A percentile compares a stretch with the other conserved stretches of the same genome.
Conservation (phyloP, 2,797 vertebrate genomes). For the Tachyglossus aculeatus region DNA sequence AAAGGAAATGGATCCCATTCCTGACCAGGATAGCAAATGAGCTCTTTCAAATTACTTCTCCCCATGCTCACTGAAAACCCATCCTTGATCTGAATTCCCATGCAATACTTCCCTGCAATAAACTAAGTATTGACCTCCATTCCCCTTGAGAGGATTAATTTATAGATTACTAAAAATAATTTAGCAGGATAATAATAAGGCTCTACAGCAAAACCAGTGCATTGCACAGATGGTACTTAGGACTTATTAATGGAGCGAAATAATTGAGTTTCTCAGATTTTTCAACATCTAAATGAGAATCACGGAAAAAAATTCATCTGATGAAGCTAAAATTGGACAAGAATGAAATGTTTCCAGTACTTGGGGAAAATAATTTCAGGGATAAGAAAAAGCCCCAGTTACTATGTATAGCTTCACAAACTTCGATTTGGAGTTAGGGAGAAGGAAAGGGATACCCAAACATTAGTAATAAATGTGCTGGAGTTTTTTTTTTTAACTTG, state of each 20-base stretch:
- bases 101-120: background rate
- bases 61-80: background rate
- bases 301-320: slow-evolving; percentile 12
- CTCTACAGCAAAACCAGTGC: background rate
- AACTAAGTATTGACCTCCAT: background rate
- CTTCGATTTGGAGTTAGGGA: too few relatives aligned
- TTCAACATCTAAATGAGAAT: background rate
- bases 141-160: slow-evolving; percentile 3
- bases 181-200: slow-evolving; percentile 10
- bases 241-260: background rate
- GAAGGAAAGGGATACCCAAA: too few relatives aligned
- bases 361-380: too few relatives aligned
- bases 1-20: background rate
- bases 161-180: background rate
- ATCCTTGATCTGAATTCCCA: background rate
- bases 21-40: background rate
- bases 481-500: too few relatives aligned
- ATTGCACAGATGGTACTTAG: background rate
- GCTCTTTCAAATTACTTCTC: background rate
- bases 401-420: too few relatives aligned
- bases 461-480: too few relatives aligned
- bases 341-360: background rate
- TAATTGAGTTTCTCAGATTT: background rate
- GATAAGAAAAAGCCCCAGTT: too few relatives aligned
- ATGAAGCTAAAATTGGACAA: slow-evolving; percentile 14